These are phyloP conservation scores for Cinclus mexicanus DNA, from an alignment of 2,113 vertebrate genomes.

Conservation along the genomic window DNA sequence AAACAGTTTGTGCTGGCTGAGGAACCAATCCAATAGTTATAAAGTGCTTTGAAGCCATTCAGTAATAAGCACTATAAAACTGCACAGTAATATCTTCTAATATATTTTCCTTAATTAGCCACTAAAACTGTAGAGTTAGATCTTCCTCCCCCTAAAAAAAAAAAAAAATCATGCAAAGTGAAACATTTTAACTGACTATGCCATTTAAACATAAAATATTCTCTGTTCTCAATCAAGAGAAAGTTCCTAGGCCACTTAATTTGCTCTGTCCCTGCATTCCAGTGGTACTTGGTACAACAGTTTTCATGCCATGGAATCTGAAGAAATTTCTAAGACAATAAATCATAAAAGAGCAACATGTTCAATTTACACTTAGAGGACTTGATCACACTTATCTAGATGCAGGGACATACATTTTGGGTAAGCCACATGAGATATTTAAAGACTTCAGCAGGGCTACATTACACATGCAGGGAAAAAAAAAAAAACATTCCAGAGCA, in stretches of 20 bases:
- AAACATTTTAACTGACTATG: neutral
- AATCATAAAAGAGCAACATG: neutral
- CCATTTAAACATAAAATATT: neutral
- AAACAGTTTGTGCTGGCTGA: neutral
- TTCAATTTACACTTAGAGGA: neutral
- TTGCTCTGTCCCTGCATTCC: neutral
- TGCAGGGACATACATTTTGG: neutral
- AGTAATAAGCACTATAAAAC: neutral
- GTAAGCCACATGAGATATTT: neutral
- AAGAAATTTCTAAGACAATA: neutral
- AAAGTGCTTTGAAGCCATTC: neutral
- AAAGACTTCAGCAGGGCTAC: neutral
- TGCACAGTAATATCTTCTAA: neutral
- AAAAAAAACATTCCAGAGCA: neutral
- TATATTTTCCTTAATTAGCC: conserved; percentile 14
- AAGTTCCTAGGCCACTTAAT: neutral
- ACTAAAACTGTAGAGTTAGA: neutral
- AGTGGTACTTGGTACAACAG: fast-evolving
- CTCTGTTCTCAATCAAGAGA: neutral
- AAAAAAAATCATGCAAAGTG: neutral
- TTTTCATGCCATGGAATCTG: fast-evolving
- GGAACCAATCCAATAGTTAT: neutral
- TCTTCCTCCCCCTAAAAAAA: neutral
- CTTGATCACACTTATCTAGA: neutral
- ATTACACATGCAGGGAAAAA: fast-evolving